Evolutionary conservation across 2,113 vertebrate genomes (phyloP).

Genomic region (Albula glossodonta): DNA sequence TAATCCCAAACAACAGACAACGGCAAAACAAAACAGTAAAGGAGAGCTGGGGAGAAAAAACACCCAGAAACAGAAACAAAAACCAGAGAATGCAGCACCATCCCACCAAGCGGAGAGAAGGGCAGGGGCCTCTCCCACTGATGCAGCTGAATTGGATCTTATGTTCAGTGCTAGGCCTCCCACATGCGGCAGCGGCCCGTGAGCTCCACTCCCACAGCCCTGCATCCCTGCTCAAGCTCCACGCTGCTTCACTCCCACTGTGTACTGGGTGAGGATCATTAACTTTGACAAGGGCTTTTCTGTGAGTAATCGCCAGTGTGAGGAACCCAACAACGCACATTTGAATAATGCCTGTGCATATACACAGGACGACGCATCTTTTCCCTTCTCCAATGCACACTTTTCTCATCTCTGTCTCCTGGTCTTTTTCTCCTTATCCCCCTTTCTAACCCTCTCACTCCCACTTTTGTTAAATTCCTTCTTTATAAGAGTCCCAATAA

Average conservation of each 20-base stretch:
- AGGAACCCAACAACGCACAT: slow-evolving; percentile 48
- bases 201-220: slow-evolving; percentile 39
- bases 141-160: background rate
- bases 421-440: background rate
- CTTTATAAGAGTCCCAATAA: background rate
- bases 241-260: slow-evolving; percentile 46
- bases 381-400: background rate
- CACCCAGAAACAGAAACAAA: background rate
- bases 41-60: background rate
- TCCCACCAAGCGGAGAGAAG: slow-evolving; percentile 4
- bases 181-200: slow-evolving; percentile 8
- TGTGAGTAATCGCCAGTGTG: slow-evolving; percentile 53
- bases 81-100: background rate
- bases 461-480: background rate
- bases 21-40: background rate
- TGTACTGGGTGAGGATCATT: slow-evolving; percentile 51
- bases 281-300: slow-evolving; percentile 55
- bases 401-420: background rate
- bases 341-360: slow-evolving; percentile 36
- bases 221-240: slow-evolving; percentile 36
- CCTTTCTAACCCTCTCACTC: slow-evolving; percentile 14
- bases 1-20: slow-evolving; percentile 1
- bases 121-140: slow-evolving; percentile 13
- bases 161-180: slow-evolving; percentile 5
- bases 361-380: slow-evolving; percentile 14